Evolutionary conservation across 2,113 vertebrate genomes (phyloP).

Genomic region (Bos javanicus): DNA sequence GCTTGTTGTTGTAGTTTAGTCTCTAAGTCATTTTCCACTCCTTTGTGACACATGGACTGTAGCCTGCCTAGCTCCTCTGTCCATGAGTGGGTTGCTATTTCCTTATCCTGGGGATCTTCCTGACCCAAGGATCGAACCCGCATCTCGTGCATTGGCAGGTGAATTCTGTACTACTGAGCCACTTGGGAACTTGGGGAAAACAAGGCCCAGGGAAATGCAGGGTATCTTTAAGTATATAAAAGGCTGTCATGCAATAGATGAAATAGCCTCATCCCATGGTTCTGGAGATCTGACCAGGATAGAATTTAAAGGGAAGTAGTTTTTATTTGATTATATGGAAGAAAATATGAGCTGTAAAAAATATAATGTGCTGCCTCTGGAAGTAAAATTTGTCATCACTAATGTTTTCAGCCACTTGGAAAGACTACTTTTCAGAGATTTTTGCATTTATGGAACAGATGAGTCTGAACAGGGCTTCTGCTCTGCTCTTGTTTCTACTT

Average conservation of each 20-base stretch:
- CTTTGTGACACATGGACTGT: neutral
- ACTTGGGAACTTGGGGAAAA: neutral
- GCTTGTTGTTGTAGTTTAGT: neutral
- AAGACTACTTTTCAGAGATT: neutral
- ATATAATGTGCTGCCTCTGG: neutral
- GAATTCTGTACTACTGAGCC: neutral
- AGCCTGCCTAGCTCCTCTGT: neutral
- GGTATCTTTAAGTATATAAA: neutral
- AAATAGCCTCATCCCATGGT: neutral
- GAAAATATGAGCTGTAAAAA: neutral
- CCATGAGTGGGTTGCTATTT: neutral
- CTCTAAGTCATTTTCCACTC: neutral
- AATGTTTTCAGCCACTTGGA: neutral
- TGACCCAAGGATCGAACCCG: rapidly evolving
- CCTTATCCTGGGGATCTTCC: neutral
- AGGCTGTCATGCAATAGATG: neutral
- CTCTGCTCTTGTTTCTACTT: neutral
- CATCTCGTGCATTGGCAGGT: neutral
- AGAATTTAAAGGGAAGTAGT: neutral
- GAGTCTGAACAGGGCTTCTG: neutral
- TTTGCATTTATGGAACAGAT: neutral
- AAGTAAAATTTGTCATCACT: neutral
- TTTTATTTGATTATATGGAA: neutral
- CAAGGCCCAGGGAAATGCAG: neutral
- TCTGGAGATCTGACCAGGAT: neutral